These are phyloP conservation scores for Holotrichia oblita DNA, from an alignment of 1,140 invertebrate genomes.

Conservation along the genomic window DNA sequence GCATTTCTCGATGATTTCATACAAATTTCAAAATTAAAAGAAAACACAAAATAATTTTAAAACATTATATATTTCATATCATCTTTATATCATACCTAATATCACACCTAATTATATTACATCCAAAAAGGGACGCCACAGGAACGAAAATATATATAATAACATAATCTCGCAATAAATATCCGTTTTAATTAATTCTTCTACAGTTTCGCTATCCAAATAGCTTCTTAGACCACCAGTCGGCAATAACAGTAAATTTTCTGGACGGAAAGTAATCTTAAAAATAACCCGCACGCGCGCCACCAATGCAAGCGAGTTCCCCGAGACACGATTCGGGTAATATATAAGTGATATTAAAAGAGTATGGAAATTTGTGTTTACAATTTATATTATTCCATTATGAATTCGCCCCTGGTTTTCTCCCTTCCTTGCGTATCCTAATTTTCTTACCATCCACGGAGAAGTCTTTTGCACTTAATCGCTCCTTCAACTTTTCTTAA, in stretches of 20 bases:
- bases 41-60: too few relatives aligned
- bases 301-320: neutral
- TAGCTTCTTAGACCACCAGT: slow-evolving; percentile 26
- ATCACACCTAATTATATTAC: slow-evolving; percentile 7
- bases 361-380: slow-evolving; percentile 33
- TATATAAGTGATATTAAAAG: slow-evolving; percentile 31
- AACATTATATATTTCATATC: too few relatives aligned
- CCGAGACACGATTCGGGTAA: neutral
- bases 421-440: too few relatives aligned
- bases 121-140: neutral
- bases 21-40: too few relatives aligned
- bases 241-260: slow-evolving; percentile 33
- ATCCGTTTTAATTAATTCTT: slow-evolving; percentile 22
- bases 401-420: neutral
- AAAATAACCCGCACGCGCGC: neutral
- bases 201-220: slow-evolving; percentile 14
- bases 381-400: slow-evolving; percentile 34
- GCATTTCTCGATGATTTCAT: too few relatives aligned
- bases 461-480: too few relatives aligned
- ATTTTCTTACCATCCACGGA: too few relatives aligned
- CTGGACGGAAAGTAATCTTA: neutral
- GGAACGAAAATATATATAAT: slow-evolving; percentile 23
- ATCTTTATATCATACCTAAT: too few relatives aligned
- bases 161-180: slow-evolving; percentile 10
- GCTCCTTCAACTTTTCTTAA: too few relatives aligned